Base-by-base conservation (phyloP, 2,797 vertebrate species). In the Kryptolebias ocellatus region DNA sequence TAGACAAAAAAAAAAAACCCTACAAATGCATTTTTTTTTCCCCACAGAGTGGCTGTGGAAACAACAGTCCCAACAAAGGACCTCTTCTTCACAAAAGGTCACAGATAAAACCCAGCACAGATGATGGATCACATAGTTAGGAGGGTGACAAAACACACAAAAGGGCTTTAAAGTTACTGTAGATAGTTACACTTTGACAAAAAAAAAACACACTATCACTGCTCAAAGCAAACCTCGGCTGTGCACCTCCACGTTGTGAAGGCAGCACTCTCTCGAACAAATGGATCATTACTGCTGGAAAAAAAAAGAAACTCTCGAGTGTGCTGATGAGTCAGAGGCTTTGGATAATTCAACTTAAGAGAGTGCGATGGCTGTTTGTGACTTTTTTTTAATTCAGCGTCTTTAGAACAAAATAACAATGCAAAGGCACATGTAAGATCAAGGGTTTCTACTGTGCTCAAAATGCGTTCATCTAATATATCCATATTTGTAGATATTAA, bases 71-170 rank as follows among this genome's bases (percentile, higher is more conserved):
- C 74, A 65, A 87, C 80, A 90, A 91, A 88, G 56, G 79, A 66
- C 67, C 53, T 27, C 37, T 67, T 47, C 49, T 57, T 55, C 47
- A 79, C 79, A 81, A 81, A 85, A 82, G 71, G 68, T 83, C 86
- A 84, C 64, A 70, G 44, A 64, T 71, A 65, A 80, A 75, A 62
- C 55, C 59, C 47, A 27, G 54, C 11, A 39, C 24, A 72, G 81
- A 80, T 90, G 90, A 91, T 81, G 80, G 88, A 91, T 90, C 71
- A 81, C 84, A 76, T 64, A 17, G 61, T 68, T 76, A 70, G 45
- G 55, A 9, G 47, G 4, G 65, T 18, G 65, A 80, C 87, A 80
- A 84, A 67, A 17, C 59, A 46, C 12, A 87, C 66, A 81, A 79
- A 54, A 61, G 52, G 52, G 60, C 27, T 37, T 54, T 15, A 0